Conservation (phyloP, 2,888 invertebrate genomes). For the Xanthorhoe spadicearia region DNA sequence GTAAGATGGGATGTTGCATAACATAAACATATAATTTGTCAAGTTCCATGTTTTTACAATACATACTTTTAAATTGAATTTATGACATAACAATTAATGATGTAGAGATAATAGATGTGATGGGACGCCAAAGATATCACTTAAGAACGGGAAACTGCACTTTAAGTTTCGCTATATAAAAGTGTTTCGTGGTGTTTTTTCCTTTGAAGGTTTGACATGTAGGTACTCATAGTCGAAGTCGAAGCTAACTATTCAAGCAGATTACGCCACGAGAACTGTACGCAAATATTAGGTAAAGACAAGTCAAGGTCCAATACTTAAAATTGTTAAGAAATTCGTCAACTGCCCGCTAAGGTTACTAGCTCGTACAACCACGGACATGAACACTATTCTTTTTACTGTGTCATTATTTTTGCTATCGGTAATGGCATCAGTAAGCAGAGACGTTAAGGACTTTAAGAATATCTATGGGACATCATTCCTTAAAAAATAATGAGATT, state of each 20-base stretch:
- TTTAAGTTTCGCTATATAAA: too few species aligned
- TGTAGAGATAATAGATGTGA: too few species aligned
- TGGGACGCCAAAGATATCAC: too few species aligned
- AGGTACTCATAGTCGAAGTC: not conserved
- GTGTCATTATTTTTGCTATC: slow-evolving; percentile 29
- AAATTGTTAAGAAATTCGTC: slow-evolving; percentile 51
- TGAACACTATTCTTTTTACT: slow-evolving; percentile 16
- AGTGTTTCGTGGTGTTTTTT: not conserved
- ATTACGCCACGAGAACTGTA: slow-evolving; percentile 21
- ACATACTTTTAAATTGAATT: too few species aligned
- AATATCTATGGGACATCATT: slow-evolving; percentile 16
- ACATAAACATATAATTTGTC: too few species aligned
- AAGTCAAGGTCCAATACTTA: slow-evolving; percentile 44
- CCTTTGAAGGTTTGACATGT: too few species aligned
- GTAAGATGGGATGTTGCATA: too few species aligned
- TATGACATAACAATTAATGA: too few species aligned
- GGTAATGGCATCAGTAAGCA: slow-evolving; percentile 37
- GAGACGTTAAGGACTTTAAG: slow-evolving; percentile 15
- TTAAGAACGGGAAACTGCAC: too few species aligned
- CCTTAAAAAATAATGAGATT: slow-evolving; percentile 30
- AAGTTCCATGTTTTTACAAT: too few species aligned
- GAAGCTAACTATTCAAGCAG: slow-evolving; percentile 14
- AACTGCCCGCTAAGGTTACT: slow-evolving; percentile 45
- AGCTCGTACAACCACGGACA: slow-evolving; percentile 48
- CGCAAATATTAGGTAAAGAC: slow-evolving; percentile 29